Evolutionary conservation across 2,113 vertebrate species (phyloP).

Genomic region (Elephas maximus): DNA sequence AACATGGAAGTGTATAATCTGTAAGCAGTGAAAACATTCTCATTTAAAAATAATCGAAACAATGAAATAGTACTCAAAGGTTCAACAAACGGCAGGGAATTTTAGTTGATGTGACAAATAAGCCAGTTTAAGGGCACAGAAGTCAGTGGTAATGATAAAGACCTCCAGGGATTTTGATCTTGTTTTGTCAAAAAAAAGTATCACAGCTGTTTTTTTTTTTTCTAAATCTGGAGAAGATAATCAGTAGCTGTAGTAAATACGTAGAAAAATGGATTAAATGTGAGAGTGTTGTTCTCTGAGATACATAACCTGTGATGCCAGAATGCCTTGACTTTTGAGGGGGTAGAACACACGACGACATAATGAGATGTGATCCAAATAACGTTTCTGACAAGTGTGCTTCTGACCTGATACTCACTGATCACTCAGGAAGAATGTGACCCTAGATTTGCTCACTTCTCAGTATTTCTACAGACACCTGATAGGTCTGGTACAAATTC

Average conservation of each 20-base stretch:
- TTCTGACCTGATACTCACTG: not conserved
- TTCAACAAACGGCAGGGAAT: constrained; percentile 61
- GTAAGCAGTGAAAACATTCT: constrained; percentile 1
- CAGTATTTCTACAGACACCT: not conserved
- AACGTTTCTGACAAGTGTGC: accelerated
- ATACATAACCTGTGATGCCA: too few species aligned
- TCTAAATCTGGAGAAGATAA: constrained; percentile 76
- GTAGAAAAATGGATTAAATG: constrained; percentile 69
- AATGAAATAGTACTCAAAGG: constrained; percentile 25
- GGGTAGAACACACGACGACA: not conserved
- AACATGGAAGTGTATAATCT: not conserved
- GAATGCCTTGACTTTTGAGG: not conserved
- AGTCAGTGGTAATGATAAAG: constrained; percentile 68
- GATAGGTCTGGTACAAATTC: not conserved
- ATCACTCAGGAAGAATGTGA: not conserved
- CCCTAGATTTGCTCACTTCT: not conserved
- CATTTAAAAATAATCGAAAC: constrained; percentile 79
- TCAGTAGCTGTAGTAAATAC: constrained; percentile 69
- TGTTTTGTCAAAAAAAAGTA: constrained; percentile 85
- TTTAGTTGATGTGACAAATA: constrained; percentile 68
- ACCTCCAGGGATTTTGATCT: constrained; percentile 79
- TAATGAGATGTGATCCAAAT: accelerated
- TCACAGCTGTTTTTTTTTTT: constrained; percentile 78
- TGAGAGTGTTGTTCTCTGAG: not conserved
- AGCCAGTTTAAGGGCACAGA: constrained; percentile 53